Conservation (phyloP, 2,113 vertebrate species). For the Pterophyllum scalare region DNA sequence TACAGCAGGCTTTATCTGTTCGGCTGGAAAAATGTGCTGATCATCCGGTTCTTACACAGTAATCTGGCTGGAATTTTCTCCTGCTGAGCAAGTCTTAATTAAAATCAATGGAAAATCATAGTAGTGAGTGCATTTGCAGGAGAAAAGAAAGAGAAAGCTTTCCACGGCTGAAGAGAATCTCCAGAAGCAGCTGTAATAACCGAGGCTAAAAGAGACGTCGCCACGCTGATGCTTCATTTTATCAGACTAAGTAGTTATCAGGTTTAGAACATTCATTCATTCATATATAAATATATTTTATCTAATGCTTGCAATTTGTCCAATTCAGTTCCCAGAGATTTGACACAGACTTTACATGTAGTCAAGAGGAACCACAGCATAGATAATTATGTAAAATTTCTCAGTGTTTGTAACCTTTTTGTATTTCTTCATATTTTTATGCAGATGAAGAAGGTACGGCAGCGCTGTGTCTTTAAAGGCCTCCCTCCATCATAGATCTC, state of each 20-base stretch:
- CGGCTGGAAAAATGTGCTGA: constrained; percentile 84
- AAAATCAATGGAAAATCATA: constrained; percentile 87
- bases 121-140: constrained; percentile 70
- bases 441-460: constrained; percentile 14
- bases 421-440: constrained; percentile 13
- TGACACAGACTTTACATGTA: background rate
- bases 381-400: background rate
- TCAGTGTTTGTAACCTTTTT: background rate
- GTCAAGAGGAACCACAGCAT: background rate
- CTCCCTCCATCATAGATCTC: background rate
- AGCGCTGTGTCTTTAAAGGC: background rate
- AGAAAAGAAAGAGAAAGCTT: constrained; percentile 64
- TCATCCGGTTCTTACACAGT: constrained; percentile 80
- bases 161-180: constrained; percentile 56
- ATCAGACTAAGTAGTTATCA: background rate
- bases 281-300: background rate
- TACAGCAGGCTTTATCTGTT: constrained; percentile 79
- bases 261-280: background rate
- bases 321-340: background rate
- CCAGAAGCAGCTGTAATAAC: constrained; percentile 23
- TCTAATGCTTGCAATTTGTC: background rate
- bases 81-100: constrained; percentile 86
- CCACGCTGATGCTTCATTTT: background rate
- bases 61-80: constrained; percentile 86
- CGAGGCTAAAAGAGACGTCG: constrained; percentile 14